Conservation (phyloP, 2,888 invertebrate genomes). For the Cartodere bifasciata region DNA sequence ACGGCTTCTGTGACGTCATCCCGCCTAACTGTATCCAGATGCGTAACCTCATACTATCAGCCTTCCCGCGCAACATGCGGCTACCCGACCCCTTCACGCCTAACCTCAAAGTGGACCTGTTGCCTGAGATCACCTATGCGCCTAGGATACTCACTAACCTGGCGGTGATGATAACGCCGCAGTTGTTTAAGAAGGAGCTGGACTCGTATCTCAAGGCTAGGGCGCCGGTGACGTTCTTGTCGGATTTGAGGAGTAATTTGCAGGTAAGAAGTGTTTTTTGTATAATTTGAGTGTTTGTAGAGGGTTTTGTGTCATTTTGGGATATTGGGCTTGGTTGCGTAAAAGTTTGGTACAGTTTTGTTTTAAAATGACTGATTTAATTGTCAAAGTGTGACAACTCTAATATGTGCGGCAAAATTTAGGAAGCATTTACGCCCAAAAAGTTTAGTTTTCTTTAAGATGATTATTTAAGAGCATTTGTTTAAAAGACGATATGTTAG, state of each 20-base stretch:
- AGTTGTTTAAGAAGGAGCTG: conserved; percentile 86
- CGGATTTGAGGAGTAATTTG: conserved; percentile 80
- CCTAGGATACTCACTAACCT: conserved; percentile 87
- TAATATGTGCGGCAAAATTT: no score
- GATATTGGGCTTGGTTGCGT: no score
- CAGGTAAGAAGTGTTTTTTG: conserved; percentile 81
- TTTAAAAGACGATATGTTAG: no score
- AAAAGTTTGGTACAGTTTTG: no score
- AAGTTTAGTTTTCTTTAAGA: no score
- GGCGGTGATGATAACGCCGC: conserved; percentile 72
- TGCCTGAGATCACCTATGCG: conserved; percentile 76
- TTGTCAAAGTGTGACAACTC: no score
- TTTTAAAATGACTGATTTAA: no score
- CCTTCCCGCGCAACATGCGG: conserved; percentile 96
- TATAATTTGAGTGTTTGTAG: no score
- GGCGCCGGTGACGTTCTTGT: conserved; percentile 89
- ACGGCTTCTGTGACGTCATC: conserved; percentile 97
- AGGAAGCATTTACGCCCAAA: no score
- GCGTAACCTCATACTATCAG: conserved; percentile 94
- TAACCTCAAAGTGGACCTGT: conserved; percentile 85
- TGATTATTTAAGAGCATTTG: no score
- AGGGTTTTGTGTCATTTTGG: no score
- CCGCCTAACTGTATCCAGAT: conserved; percentile 99
- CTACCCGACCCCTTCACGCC: conserved; percentile 98
- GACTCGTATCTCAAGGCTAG: conserved; percentile 93